Evolutionary conservation across 2,113 vertebrate genomes (phyloP).

Genomic region (Telmatochromis brichardi): DNA sequence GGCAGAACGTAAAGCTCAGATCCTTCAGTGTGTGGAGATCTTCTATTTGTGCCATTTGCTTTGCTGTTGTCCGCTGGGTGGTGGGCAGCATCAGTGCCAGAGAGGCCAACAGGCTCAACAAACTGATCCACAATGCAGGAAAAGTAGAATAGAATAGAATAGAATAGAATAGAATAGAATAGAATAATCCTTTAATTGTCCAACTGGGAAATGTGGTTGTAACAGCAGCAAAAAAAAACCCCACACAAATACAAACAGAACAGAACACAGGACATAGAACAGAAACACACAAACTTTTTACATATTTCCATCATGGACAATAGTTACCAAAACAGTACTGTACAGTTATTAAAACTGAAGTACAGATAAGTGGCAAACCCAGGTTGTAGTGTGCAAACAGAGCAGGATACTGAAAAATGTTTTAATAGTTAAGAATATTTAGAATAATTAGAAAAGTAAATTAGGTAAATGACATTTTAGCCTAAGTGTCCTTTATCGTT

Average conservation of each 20-base stretch:
- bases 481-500: neutral
- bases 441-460: neutral
- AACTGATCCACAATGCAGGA: neutral
- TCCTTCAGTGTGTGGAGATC: neutral
- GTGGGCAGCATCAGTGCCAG: neutral
- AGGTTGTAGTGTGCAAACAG: neutral
- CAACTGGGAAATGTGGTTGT: neutral
- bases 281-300: neutral
- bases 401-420: neutral
- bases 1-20: neutral
- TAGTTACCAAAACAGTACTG: neutral
- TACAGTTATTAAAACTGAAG: neutral
- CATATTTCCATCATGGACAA: neutral
- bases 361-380: neutral
- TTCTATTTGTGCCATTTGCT: neutral
- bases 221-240: neutral
- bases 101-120: neutral
- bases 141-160: neutral
- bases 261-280: neutral
- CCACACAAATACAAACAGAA: neutral
- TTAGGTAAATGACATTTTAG: neutral
- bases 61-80: neutral
- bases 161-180: neutral
- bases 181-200: neutral
- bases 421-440: neutral